These are phyloP conservation scores for Nasonia giraulti DNA, from an alignment of 1,140 invertebrate genomes.

Conservation along the genomic window DNA sequence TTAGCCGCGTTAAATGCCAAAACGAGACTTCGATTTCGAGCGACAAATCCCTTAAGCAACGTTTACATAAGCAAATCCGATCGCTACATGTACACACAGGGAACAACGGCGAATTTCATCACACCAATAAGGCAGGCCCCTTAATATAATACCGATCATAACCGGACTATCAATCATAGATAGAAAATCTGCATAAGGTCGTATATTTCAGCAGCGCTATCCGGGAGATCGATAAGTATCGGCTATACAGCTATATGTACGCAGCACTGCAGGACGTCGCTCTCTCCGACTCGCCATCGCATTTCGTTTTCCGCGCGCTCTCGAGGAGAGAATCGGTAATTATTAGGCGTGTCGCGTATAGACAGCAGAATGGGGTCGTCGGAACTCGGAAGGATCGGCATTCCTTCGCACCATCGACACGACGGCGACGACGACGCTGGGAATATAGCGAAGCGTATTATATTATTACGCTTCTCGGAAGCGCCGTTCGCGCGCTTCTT, in stretches of 20 bases:
- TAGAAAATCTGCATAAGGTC: constrained; percentile 25
- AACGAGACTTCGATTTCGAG: no score
- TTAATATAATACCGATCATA: neutral
- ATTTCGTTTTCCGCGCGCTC: constrained; percentile 19
- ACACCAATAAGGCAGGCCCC: neutral
- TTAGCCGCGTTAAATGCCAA: no score
- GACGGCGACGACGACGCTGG: neutral
- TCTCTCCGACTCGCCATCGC: neutral
- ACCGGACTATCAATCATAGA: constrained; percentile 10
- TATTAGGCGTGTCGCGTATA: constrained; percentile 15
- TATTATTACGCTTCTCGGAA: neutral
- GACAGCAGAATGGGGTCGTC: constrained; percentile 16
- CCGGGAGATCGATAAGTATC: constrained; percentile 1
- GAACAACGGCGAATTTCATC: neutral
- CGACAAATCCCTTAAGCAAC: no score
- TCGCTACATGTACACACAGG: neutral
- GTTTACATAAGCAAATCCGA: no score
- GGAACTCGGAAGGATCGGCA: constrained; percentile 17
- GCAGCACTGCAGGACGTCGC: neutral
- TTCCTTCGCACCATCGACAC: neutral
- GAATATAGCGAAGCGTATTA: neutral
- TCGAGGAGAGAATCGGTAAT: neutral
- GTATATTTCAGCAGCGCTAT: neutral
- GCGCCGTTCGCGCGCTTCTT: neutral
- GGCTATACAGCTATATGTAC: neutral